Conservation (phyloP, 2,797 vertebrate genomes). For the Urosaurus nigricauda region DNA sequence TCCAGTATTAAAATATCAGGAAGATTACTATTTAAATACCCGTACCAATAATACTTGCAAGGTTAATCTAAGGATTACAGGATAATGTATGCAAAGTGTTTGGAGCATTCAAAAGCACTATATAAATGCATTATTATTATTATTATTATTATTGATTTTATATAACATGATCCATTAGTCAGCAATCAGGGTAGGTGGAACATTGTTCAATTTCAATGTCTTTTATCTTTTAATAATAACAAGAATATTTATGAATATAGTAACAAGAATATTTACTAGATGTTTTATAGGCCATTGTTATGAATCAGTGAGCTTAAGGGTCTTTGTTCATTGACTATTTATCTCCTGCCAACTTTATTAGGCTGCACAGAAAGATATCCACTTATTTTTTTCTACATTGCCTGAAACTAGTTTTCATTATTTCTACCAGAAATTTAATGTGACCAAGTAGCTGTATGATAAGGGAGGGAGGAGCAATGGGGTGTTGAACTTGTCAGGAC, state of each 20-base stretch:
- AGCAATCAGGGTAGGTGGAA: neutral
- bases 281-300: conserved; percentile 16
- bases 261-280: conserved; percentile 56
- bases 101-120: neutral
- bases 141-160: too few species aligned
- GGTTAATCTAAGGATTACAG: neutral
- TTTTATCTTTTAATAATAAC: conserved; percentile 4
- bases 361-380: conserved; percentile 51
- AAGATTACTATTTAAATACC: conserved; percentile 8
- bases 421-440: conserved; percentile 50
- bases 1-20: neutral
- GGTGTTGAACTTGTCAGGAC: conserved; percentile 39
- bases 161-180: neutral
- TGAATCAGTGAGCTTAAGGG: conserved; percentile 53
- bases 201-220: conserved; percentile 8
- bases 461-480: conserved; percentile 36
- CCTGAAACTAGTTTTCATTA: conserved; percentile 58
- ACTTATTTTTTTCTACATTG: conserved; percentile 61
- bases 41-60: neutral
- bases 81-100: neutral
- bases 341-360: conserved; percentile 42
- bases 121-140: neutral
- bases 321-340: conserved; percentile 3
- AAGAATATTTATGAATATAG: conserved; percentile 59
- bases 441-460: conserved; percentile 24